These are phyloP conservation scores for Cydia strobilella DNA, from an alignment of 1,140 invertebrate genomes.

Conservation along the genomic window DNA sequence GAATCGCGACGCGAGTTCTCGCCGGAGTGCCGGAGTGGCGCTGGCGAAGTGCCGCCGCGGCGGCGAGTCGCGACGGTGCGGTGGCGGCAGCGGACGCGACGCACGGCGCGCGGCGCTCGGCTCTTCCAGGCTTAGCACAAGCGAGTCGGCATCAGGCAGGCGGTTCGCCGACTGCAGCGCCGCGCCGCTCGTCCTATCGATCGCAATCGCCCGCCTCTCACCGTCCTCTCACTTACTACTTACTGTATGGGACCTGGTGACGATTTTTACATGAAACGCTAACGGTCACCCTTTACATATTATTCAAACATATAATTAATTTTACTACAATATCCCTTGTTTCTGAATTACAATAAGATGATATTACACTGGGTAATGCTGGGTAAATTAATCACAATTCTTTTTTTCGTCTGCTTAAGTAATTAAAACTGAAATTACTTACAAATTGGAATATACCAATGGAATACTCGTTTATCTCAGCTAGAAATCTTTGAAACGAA, in stretches of 20 bases:
- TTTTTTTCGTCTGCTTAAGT: too few relatives aligned
- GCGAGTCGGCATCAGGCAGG: conserved; percentile 33
- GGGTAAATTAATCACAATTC: too few relatives aligned
- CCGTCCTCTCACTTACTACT: conserved; percentile 39
- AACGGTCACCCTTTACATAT: neutral
- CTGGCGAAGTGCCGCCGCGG: conserved; percentile 15
- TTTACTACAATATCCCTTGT: neutral
- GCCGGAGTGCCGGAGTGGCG: conserved; percentile 52
- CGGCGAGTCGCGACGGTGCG: conserved; percentile 38
- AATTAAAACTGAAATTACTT: too few relatives aligned
- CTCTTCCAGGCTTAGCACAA: conserved; percentile 9
- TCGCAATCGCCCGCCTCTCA: conserved; percentile 53
- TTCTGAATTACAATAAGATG: too few relatives aligned
- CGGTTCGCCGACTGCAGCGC: conserved; percentile 63
- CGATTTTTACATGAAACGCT: conserved; percentile 16
- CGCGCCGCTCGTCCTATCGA: conserved; percentile 66
- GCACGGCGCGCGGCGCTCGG: conserved; percentile 19
- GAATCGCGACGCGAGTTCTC: conserved; percentile 53
- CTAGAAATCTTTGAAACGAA: too few relatives aligned
- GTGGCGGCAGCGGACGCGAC: conserved; percentile 38
- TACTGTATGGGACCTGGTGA: neutral
- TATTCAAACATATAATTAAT: neutral
- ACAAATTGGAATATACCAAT: too few relatives aligned
- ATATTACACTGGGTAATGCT: too few relatives aligned
- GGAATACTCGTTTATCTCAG: too few relatives aligned